Percentiles rank a stretch among this genome's conserved stretches.
Conservation (phyloP, 1,140 invertebrate genomes). For the Solen grandis region DNA sequence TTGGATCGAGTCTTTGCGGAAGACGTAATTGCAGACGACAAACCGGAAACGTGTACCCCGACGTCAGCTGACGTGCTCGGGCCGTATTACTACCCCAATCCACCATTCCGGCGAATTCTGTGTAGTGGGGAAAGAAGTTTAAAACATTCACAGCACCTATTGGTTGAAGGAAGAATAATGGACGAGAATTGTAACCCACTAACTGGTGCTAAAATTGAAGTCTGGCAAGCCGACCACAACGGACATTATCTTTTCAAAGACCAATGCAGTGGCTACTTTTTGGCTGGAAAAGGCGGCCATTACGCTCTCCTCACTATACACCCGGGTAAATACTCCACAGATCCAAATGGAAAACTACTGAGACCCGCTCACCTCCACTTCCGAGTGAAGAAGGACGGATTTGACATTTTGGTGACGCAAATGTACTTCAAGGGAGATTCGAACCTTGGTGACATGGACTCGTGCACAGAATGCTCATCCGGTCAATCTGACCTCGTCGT, state of each 20-base stretch:
- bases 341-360: slow-evolving; percentile 20
- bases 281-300: slow-evolving; percentile 16
- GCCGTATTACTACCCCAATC: slow-evolving; percentile 46
- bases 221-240: slow-evolving; percentile 47
- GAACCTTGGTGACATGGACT: slow-evolving; percentile 43
- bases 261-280: slow-evolving; percentile 41
- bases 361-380: slow-evolving; percentile 54
- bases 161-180: slow-evolving; percentile 40
- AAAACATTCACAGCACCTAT: slow-evolving; percentile 16
- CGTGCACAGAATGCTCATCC: slow-evolving; percentile 40
- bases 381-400: slow-evolving; percentile 21
- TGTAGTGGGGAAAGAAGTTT: slow-evolving; percentile 32
- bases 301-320: slow-evolving; percentile 43
- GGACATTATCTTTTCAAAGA: slow-evolving; percentile 49
- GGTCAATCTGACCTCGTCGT: slow-evolving; percentile 24
- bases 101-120: slow-evolving; percentile 36
- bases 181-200: slow-evolving; percentile 41
- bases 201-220: slow-evolving; percentile 33
- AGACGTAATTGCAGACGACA: not conserved
- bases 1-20: not conserved
- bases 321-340: slow-evolving; percentile 48
- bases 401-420: slow-evolving; percentile 45
- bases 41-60: slow-evolving; percentile 22
- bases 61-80: slow-evolving; percentile 50
- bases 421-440: slow-evolving; percentile 54